Base-by-base conservation (phyloP, 2,797 vertebrate species). In the Phalanger gymnotis region DNA sequence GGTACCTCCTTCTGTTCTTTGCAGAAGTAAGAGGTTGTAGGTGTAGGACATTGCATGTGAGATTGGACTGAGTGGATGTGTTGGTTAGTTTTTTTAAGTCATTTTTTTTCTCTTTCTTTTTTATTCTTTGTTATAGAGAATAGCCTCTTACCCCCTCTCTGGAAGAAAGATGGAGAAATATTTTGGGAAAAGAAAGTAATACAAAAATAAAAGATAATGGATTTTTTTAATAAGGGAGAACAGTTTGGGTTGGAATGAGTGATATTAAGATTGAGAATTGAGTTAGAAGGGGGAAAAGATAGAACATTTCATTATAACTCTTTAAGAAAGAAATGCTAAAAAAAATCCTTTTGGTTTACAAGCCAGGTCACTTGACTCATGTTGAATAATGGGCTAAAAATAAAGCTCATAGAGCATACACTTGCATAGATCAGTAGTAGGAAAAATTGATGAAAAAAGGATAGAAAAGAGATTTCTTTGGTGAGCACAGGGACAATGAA, bases 251-350 rank as follows among this genome's bases (percentile, higher is more conserved):
- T 90, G 5, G 47, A 9, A 95, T 53, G 40, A 31, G 90, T 58
- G n/a, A 53, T 91, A 90, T 54, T 5, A 94, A 94, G 93, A 81
- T 11, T 53, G 89, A 53, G 94, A 92, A 94, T 66, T 91, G 91
- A 93, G 58, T 58, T 90, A 96, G 47, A 93, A 97, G 95, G 19
- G 7, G 28, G 73, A 90, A 47, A 94, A 53, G n/a, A 6, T 40
- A 40, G 90, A 53, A 11, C 11, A 22, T 90, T 91, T 90, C 27
- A 58, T 54, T 51, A n/a, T 56, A 53, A 81, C 40, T 94, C 54
- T 40, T 58, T 87, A 55, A 91, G 31, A 19, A 40, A 30, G 34
- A 57, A 94, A 66, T n/a, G 13, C 61, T 90, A 53, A 56, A 81
- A 89, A 73, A 40, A 56, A 61, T 73, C 66, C 56, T 61, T 53